Evolutionary conservation across 2,797 vertebrate genomes (phyloP).

Genomic region (Heliangelus exortis): DNA sequence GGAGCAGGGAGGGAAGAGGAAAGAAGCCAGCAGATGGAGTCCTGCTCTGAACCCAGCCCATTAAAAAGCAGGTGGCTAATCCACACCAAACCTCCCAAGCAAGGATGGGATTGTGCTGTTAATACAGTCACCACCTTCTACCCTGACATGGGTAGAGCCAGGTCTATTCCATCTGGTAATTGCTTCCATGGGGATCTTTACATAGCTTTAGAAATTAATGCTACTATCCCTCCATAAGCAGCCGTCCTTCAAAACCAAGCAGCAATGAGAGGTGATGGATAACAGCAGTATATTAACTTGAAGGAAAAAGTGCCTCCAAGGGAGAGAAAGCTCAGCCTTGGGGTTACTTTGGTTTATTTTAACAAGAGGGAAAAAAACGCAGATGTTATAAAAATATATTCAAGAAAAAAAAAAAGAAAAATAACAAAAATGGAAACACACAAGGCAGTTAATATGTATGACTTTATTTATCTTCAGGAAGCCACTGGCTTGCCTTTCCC

Average conservation of each 20-base stretch:
- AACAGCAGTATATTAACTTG: not conserved
- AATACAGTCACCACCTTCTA: conserved; percentile 7
- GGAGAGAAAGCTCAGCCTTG: not conserved
- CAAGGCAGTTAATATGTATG: not conserved
- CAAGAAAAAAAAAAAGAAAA: not conserved
- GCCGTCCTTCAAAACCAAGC: not conserved
- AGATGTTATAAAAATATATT: not conserved
- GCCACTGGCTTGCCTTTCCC: not conserved
- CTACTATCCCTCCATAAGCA: not conserved
- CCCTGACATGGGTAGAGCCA: conserved; percentile 12
- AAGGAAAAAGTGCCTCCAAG: not conserved
- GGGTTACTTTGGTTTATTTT: not conserved
- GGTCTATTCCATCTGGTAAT: conserved; percentile 58
- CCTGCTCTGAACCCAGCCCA: not conserved
- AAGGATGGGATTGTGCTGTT: conserved; percentile 13
- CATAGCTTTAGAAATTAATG: conserved; percentile 52
- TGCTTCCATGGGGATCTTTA: conserved; percentile 62
- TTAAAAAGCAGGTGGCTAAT: conserved; percentile 20
- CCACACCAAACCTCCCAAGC: not conserved
- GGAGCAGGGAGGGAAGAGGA: not conserved
- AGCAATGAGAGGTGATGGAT: not conserved
- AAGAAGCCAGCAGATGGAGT: not conserved
- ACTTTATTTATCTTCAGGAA: not conserved
- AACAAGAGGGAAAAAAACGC: rapidly evolving
- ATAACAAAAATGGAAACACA: not conserved